A percentile compares a stretch with the other conserved stretches of the same genome.
These are phyloP conservation scores for Sesia bembeciformis DNA, from an alignment of 2,888 invertebrate species.

Conservation along the genomic window DNA sequence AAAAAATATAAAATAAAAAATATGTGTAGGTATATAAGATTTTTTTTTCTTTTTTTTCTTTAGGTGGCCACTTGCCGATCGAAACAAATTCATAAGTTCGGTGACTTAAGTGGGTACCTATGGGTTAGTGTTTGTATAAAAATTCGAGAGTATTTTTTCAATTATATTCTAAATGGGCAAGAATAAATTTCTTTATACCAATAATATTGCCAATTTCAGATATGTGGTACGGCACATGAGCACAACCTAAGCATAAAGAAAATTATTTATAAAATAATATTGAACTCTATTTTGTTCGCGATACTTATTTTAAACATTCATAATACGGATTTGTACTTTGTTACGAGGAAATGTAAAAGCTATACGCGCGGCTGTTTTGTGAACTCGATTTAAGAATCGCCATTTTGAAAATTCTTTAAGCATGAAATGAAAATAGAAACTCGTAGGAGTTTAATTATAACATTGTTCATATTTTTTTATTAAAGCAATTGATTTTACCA, in stretches of 20 bases:
- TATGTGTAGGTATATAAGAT: too few relatives aligned
- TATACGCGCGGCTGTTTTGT: too few relatives aligned
- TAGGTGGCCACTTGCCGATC: too few relatives aligned
- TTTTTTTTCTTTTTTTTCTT: too few relatives aligned
- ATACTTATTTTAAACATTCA: slow-evolving; percentile 12
- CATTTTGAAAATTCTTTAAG: too few relatives aligned
- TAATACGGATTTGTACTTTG: slow-evolving; percentile 56
- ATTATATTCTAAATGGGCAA: slow-evolving; percentile 30
- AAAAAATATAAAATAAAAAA: too few relatives aligned
- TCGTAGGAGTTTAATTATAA: too few relatives aligned
- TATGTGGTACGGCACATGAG: slow-evolving; percentile 46
- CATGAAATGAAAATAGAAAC: too few relatives aligned
- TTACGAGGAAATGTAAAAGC: slow-evolving; percentile 21
- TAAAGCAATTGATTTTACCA: too few relatives aligned
- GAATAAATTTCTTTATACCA: slow-evolving; percentile 15
- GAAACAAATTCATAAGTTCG: slow-evolving; percentile 7
- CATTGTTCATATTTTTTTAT: too few relatives aligned
- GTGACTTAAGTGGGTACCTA: slow-evolving; percentile 28
- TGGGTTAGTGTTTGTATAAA: slow-evolving; percentile 19
- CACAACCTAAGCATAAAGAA: slow-evolving; percentile 38
- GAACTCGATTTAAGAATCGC: too few relatives aligned
- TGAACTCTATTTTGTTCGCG: slow-evolving; percentile 30
- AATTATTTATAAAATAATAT: slow-evolving; percentile 6
- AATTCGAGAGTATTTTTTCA: slow-evolving; percentile 33
- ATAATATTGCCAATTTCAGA: slow-evolving; percentile 16